These are phyloP conservation scores for Lepidocyrtinus sp. DNA, from an alignment of 2,888 invertebrate genomes.

Conservation along the genomic window DNA sequence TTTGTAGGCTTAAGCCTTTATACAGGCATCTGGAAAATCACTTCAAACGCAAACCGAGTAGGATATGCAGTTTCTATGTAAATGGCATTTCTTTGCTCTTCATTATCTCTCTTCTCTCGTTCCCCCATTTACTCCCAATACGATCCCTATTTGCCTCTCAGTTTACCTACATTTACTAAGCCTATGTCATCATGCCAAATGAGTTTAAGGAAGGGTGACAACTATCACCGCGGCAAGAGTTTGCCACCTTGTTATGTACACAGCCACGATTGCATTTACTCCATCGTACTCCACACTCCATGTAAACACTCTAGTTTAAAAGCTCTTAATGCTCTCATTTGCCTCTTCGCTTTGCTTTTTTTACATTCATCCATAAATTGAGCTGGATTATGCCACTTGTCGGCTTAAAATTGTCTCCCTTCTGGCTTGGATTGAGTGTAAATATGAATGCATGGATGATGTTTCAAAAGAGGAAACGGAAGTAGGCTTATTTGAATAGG, in stretches of 20 bases:
- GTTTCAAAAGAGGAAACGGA: conserved; percentile 45
- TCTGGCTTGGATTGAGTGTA: too few relatives aligned
- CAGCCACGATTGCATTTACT: too few relatives aligned
- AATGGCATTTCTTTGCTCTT: conserved; percentile 45
- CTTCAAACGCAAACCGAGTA: too few relatives aligned
- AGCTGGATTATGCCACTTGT: conserved; percentile 23
- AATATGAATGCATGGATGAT: not conserved
- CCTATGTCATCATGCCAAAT: too few relatives aligned
- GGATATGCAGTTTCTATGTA: conserved; percentile 33
- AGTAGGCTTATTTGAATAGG: conserved; percentile 34
- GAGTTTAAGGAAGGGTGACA: conserved; percentile 11
- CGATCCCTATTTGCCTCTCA: too few relatives aligned
- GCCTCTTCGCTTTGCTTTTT: not conserved
- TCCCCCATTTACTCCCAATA: not conserved
- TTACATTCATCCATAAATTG: conserved; percentile 13
- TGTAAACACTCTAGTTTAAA: not conserved
- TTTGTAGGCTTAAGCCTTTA: too few relatives aligned
- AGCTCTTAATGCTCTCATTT: not conserved
- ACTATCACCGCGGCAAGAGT: not conserved
- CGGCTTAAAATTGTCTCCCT: too few relatives aligned
- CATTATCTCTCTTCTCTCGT: conserved; percentile 36
- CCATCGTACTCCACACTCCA: too few relatives aligned
- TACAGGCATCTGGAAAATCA: too few relatives aligned
- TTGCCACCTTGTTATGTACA: too few relatives aligned
- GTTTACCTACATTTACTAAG: too few relatives aligned